Evolutionary conservation across 1,140 invertebrate species (phyloP), one percentile per base, ranked within the genome.

Genomic region (Chrysomallon squamiferum): DNA sequence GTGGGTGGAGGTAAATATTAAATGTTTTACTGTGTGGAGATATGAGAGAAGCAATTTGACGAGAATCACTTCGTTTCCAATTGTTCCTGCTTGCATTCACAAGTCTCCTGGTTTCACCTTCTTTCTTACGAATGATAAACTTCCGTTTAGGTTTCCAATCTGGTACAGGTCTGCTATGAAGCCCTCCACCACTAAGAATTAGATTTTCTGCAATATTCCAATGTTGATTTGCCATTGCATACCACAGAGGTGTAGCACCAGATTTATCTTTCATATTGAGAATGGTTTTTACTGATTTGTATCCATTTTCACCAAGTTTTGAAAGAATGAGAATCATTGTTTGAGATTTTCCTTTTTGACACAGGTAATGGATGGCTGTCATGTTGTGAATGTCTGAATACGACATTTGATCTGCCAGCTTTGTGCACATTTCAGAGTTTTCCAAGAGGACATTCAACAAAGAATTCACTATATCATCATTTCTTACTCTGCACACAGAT

Each of bases 241-340:
- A 54, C 50, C 50, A 54, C 22, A 54, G 29, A 27, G 50, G 50
- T 54, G 50, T 54, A 15, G 29, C 13, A 3, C 25, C 3, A 27
- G 50, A 54, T 25, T 27, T 25, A 30, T 54, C 50, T 30, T 54
- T 54, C 25, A 54, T 30, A 54, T 54, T 54, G 29, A 54, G 22
- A 4, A 54, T 30, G 11, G 13, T 54, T 54, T 27, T 15, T 20
- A 54, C 50, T 27, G 50, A 1, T 13, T 2, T 20, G 50, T 54
- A 27, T 54, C 50, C 50, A 22, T 20, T 13, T 54, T 15, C 25
- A 13, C 50, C 50, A 25, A 54, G n/a, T 22, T 9, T 27, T 27
- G n/a, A 20, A 1, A 27, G n/a, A 3, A 30, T 30, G 29, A 27
- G 25, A 18, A 18, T 22, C 50, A 54, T 22, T 27, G 29, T 18